These are phyloP conservation scores for Rosalia funebris DNA, from an alignment of 2,888 invertebrate genomes.

Conservation along the genomic window DNA sequence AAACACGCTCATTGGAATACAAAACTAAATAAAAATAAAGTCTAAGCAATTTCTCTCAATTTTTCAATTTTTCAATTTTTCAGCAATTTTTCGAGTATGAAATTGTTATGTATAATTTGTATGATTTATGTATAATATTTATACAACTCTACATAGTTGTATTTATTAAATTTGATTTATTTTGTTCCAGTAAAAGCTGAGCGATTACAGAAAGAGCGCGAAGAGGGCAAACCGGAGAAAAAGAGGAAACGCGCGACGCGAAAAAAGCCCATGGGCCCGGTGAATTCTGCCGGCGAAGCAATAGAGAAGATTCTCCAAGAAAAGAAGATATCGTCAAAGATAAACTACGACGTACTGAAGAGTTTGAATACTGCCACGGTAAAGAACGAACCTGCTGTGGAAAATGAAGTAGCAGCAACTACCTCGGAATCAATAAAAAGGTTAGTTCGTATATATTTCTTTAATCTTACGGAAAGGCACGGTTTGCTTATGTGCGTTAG, in stretches of 20 bases:
- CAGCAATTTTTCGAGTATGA: no score
- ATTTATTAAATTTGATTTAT: no score
- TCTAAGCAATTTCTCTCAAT: no score
- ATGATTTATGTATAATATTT: no score
- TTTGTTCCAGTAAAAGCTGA: constrained; percentile 79
- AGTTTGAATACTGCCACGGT: constrained; percentile 71
- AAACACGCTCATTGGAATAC: no score
- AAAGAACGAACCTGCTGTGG: constrained; percentile 50
- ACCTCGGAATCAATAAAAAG: constrained; percentile 45
- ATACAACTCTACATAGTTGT: no score
- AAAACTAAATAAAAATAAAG: no score
- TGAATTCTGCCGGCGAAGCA: constrained; percentile 77
- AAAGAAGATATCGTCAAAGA: constrained; percentile 95
- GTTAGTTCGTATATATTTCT: no score
- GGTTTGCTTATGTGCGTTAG: no score
- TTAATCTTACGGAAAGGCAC: no score
- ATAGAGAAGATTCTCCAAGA: constrained; percentile 70
- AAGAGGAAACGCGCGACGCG: constrained; percentile 75
- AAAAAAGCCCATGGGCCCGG: constrained; percentile 74
- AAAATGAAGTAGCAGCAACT: constrained; percentile 36
- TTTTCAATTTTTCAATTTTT: no score
- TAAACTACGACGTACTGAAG: constrained; percentile 96
- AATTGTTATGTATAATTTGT: no score
- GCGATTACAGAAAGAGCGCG: constrained; percentile 79
- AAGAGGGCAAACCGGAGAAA: constrained; percentile 87